These are phyloP conservation scores for Scaptomyza montana DNA, from an alignment of 1,140 invertebrate species.

Conservation along the genomic window DNA sequence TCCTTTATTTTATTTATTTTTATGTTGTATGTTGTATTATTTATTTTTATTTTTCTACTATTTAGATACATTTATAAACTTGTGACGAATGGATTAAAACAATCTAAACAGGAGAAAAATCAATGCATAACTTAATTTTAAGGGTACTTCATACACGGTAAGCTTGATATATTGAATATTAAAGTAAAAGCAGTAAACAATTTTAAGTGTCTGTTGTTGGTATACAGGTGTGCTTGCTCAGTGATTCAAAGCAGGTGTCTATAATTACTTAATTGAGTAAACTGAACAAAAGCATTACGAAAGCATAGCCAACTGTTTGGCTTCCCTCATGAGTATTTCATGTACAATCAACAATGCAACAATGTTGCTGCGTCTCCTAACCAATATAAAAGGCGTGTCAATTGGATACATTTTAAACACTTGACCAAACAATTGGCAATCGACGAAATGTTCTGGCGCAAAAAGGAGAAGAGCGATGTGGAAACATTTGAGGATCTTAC, in stretches of 20 bases:
- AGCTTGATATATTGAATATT: too few relatives aligned
- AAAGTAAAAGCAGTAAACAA: slow-evolving; percentile 28
- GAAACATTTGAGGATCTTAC: slow-evolving; percentile 66
- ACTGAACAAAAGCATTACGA: slow-evolving; percentile 9
- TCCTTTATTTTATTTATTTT: too few relatives aligned
- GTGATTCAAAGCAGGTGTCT: slow-evolving; percentile 52
- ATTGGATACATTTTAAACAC: neutral
- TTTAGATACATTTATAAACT: too few relatives aligned
- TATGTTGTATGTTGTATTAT: too few relatives aligned
- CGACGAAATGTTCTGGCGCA: slow-evolving; percentile 49
- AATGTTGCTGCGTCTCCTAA: neutral
- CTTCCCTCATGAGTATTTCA: slow-evolving; percentile 67
- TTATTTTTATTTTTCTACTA: too few relatives aligned
- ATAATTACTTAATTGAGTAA: slow-evolving; percentile 62
- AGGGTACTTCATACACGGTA: too few relatives aligned
- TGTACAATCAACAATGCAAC: slow-evolving; percentile 15
- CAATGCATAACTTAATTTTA: too few relatives aligned
- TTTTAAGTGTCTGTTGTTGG: slow-evolving; percentile 36
- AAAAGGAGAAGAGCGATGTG: slow-evolving; percentile 28
- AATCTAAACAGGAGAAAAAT: too few relatives aligned
- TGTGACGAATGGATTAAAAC: too few relatives aligned
- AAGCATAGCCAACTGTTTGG: slow-evolving; percentile 21
- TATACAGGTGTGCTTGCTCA: neutral
- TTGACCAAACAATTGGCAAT: neutral
- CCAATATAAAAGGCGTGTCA: slow-evolving; percentile 41